A percentile compares a stretch with the other conserved stretches of the same genome.
Evolutionary conservation across 2,113 vertebrate species (phyloP).

Genomic region (Halcyon malimbica): DNA sequence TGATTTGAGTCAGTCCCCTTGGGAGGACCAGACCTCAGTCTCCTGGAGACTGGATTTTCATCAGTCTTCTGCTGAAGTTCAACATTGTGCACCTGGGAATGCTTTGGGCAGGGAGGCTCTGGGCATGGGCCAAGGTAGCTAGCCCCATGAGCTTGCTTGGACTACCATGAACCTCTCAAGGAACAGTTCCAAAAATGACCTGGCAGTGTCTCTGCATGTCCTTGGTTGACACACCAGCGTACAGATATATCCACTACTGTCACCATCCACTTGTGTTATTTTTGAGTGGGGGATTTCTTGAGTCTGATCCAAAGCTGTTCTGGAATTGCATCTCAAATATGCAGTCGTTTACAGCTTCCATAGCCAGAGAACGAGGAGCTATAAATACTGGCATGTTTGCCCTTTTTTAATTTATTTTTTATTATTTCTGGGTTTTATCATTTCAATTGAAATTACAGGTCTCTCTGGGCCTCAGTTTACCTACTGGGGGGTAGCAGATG

Average conservation of each 20-base stretch:
- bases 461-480: not conserved
- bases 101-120: not conserved
- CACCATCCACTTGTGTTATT: conserved; percentile 65
- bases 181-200: conserved; percentile 67
- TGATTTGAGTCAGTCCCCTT: not conserved
- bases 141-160: not conserved
- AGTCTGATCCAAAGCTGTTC: conserved; percentile 45
- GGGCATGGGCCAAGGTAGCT: not conserved
- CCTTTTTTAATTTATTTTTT: not conserved
- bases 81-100: not conserved
- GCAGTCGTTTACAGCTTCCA: conserved; percentile 33
- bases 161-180: conserved; percentile 8
- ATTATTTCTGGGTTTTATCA: conserved; percentile 2
- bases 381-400: conserved; percentile 54
- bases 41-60: not conserved
- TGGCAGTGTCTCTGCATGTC: conserved; percentile 63
- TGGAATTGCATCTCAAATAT: conserved; percentile 64
- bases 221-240: conserved; percentile 55
- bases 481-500: fast-evolving
- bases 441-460: not conserved
- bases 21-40: not conserved
- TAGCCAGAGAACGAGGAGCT: conserved; percentile 17
- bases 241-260: conserved; percentile 64
- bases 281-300: conserved; percentile 67
- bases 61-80: not conserved